Percentiles rank a stretch among this genome's conserved stretches.
Conservation (phyloP, 2,113 vertebrate species). For the Bubo blakistoni region DNA sequence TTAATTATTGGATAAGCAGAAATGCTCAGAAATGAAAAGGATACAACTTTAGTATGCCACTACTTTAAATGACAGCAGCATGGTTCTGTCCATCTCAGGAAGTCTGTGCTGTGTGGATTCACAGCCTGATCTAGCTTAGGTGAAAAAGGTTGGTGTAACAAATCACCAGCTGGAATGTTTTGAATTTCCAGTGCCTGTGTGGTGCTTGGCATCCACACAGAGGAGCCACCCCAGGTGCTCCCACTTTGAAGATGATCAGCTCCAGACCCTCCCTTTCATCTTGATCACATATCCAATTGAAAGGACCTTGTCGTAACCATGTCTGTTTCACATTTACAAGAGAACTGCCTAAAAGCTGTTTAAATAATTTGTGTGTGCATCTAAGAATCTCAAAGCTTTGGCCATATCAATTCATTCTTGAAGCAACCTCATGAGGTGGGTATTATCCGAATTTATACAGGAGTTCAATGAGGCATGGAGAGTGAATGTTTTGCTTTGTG, state of each 20-base stretch:
- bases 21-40: not conserved
- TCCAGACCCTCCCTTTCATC: slow-evolving; percentile 27
- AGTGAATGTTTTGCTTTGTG: not conserved
- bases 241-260: slow-evolving; percentile 16
- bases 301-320: not conserved
- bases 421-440: not conserved
- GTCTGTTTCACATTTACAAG: not conserved
- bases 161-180: not conserved
- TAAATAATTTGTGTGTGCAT: not conserved
- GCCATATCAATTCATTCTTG: not conserved
- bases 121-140: not conserved
- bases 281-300: not conserved
- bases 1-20: not conserved
- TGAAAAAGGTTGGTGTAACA: not conserved
- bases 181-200: not conserved
- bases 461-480: not conserved
- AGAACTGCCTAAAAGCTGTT: not conserved
- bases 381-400: not conserved
- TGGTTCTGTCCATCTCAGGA: not conserved
- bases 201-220: not conserved
- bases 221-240: not conserved
- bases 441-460: not conserved
- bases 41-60: not conserved
- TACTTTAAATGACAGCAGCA: not conserved
- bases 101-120: not conserved